phyloP scores from a whole-genome alignment of 1,140 invertebrate genomes.

The Pseudachorutes palmiensis region DNA sequence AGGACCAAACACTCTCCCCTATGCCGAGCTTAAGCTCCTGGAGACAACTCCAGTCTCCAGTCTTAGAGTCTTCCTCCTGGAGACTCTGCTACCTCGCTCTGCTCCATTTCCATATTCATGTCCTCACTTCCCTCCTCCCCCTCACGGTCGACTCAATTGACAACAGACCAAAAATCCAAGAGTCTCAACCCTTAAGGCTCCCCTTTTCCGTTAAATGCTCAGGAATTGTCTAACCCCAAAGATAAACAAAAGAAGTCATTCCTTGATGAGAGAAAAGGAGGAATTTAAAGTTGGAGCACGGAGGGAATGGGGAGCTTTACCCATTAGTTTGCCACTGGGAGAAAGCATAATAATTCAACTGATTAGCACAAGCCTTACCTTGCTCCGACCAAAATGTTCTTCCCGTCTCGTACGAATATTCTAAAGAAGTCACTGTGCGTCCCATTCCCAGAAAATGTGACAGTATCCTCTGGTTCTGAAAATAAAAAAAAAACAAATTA shows the following conservation, averaged over 20 bases:
- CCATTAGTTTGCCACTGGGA: no score
- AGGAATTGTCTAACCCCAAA: neutral
- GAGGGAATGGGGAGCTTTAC: no score
- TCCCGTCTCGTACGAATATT: slow-evolving; percentile 36
- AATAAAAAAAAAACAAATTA: slow-evolving; percentile 23
- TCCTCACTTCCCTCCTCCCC: neutral
- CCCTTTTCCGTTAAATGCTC: no score
- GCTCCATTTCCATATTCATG: neutral
- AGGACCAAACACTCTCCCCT: no score
- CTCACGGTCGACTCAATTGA: no score
- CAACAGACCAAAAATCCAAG: no score
- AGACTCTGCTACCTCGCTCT: neutral
- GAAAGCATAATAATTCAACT: neutral
- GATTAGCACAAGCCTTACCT: slow-evolving; percentile 29
- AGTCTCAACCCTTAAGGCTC: no score
- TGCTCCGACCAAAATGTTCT: slow-evolving; percentile 35
- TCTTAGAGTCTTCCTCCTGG: no score
- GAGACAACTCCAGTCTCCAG: no score
- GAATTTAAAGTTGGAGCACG: neutral
- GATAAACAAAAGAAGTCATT: slow-evolving; percentile 11
- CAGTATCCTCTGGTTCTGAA: slow-evolving; percentile 36
- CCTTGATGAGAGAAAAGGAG: neutral
- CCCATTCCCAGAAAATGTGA: slow-evolving; percentile 36
- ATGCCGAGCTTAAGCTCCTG: no score
- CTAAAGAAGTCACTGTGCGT: slow-evolving; percentile 35